These are phyloP conservation scores for Nebria ingens DNA, from an alignment of 1,140 invertebrate species.

Conservation along the genomic window DNA sequence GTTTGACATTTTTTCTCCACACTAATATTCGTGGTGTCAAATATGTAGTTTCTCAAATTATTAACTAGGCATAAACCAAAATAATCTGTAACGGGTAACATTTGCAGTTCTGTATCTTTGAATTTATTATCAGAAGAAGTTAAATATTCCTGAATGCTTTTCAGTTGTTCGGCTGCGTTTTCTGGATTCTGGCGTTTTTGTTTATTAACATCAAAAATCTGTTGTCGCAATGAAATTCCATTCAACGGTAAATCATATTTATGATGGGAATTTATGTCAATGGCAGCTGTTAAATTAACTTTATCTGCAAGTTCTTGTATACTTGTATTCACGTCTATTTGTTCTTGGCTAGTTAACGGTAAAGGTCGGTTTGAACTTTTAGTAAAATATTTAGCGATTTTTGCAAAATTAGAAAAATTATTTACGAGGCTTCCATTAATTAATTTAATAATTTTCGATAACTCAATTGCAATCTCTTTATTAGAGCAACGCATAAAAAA, in stretches of 20 bases:
- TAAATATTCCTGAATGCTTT: not conserved
- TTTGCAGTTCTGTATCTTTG: not conserved
- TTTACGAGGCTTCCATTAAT: not conserved
- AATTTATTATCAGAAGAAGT: not conserved
- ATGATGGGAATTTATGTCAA: not conserved
- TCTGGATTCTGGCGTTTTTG: not conserved
- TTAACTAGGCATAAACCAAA: not conserved
- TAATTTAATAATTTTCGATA: not conserved
- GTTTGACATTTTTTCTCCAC: not conserved
- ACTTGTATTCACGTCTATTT: not conserved
- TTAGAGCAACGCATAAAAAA: not conserved
- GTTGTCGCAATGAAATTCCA: not conserved
- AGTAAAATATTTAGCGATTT: not conserved
- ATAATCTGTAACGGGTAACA: not conserved
- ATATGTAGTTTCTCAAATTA: not conserved
- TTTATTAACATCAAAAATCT: not conserved
- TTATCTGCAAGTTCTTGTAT: not conserved
- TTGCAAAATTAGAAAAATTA: not conserved
- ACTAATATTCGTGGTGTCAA: not conserved
- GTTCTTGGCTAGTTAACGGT: not conserved
- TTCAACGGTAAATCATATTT: not conserved
- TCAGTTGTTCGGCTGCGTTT: not conserved
- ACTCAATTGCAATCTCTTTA: not conserved
- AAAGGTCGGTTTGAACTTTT: not conserved
- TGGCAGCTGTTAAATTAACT: not conserved